A percentile compares a stretch with the other conserved stretches of the same genome.
These are phyloP conservation scores for Thalassarche chlororhynchos DNA, from an alignment of 2,113 vertebrate genomes.

Conservation along the genomic window DNA sequence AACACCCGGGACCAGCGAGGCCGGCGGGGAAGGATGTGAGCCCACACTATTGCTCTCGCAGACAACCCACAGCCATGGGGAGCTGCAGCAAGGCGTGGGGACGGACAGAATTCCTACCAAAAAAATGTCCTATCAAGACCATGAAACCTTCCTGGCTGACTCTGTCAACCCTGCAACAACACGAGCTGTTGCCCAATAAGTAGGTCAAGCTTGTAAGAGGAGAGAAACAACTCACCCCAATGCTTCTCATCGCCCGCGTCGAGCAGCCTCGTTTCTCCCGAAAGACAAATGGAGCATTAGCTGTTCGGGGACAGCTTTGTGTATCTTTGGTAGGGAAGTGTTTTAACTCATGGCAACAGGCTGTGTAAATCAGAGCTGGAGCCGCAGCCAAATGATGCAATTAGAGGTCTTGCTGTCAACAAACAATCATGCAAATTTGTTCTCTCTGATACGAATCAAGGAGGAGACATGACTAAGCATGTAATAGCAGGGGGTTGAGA, in stretches of 20 bases:
- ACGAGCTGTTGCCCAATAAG: not conserved
- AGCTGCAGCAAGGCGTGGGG: not conserved
- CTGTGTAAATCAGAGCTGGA: constrained; percentile 58
- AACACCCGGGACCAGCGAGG: not conserved
- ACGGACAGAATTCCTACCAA: not conserved
- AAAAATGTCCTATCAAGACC: not conserved
- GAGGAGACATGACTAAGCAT: constrained; percentile 66
- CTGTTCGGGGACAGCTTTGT: constrained; percentile 28
- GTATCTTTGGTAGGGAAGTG: constrained; percentile 20
- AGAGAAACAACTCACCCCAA: not conserved
- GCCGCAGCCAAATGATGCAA: constrained; percentile 62
- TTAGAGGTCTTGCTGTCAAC: constrained; percentile 68
- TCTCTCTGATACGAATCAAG: constrained; percentile 62
- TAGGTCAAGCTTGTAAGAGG: not conserved
- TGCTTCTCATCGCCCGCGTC: not conserved
- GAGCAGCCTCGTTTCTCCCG: not conserved
- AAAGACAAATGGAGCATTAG: constrained; percentile 19
- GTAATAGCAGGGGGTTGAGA: constrained; percentile 16
- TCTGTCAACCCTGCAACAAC: not conserved
- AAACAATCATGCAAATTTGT: constrained; percentile 73
- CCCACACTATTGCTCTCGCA: not conserved
- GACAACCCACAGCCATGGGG: not conserved
- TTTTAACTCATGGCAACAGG: constrained; percentile 47
- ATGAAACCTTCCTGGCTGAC: not conserved
- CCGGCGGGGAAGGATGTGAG: not conserved